A percentile compares a stretch with the other conserved stretches of the same genome.
Evolutionary conservation across 2,113 vertebrate species (phyloP).

Genomic region (Shinisaurus crocodilurus): DNA sequence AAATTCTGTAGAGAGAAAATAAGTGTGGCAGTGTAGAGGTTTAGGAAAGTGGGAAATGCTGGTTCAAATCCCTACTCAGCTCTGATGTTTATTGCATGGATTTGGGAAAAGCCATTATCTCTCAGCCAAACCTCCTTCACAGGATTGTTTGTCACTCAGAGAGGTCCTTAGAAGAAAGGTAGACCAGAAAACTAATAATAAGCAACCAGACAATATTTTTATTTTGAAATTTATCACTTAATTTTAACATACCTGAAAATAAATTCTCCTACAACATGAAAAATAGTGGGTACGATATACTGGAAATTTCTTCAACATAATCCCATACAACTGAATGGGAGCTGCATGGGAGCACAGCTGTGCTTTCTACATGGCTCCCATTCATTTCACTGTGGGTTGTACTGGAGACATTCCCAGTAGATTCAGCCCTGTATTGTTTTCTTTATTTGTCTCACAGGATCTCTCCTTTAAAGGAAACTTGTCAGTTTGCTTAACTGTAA

Average conservation of each 20-base stretch:
- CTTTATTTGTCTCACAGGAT: neutral
- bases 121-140: neutral
- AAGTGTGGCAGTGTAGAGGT: neutral
- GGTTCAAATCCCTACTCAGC: neutral
- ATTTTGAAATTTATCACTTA: neutral
- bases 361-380: neutral
- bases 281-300: neutral
- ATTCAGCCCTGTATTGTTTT: neutral
- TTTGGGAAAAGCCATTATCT: neutral
- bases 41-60: neutral
- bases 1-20: neutral
- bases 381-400: neutral
- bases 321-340: neutral
- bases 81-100: neutral
- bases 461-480: slow-evolving; percentile 26
- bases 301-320: neutral
- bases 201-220: neutral
- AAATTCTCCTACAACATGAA: neutral
- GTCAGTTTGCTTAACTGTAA: slow-evolving; percentile 16
- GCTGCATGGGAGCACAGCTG: neutral
- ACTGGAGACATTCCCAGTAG: neutral
- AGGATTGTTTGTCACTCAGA: neutral
- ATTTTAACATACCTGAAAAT: neutral
- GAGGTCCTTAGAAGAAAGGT: neutral
- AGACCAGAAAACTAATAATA: neutral